phyloP scores from a whole-genome alignment of 2,113 vertebrate genomes.

The Hylia prasina region DNA sequence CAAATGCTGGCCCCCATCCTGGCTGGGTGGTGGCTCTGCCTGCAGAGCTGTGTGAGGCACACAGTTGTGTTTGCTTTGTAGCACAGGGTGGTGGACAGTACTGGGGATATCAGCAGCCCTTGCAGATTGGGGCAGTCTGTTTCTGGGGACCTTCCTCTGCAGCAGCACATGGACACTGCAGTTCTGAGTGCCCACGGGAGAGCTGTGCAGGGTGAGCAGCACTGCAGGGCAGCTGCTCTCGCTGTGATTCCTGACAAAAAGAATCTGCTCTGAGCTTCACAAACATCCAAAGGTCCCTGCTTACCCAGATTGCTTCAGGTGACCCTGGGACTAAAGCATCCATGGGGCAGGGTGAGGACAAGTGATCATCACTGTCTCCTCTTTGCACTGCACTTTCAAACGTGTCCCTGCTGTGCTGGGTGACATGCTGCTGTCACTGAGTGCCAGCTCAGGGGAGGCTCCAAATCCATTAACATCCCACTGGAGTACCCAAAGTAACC shows the following conservation, averaged over 20 bases:
- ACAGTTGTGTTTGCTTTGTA: rapidly evolving
- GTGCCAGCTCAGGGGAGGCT: not conserved
- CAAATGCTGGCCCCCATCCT: not conserved
- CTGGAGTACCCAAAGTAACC: not conserved
- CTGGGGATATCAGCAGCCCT: not conserved
- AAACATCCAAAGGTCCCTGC: not conserved
- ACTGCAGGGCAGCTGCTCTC: not conserved
- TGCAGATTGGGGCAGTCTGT: not conserved
- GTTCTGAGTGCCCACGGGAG: rapidly evolving
- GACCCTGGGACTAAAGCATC: not conserved
- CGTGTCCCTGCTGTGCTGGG: not conserved
- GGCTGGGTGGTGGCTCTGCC: not conserved
- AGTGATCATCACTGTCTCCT: not conserved
- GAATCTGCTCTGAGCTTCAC: not conserved
- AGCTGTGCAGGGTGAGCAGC: not conserved
- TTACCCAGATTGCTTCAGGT: not conserved
- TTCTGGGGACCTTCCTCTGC: not conserved
- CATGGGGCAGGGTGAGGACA: rapidly evolving
- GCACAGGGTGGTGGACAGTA: rapidly evolving
- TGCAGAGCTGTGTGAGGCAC: not conserved
- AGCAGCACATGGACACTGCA: rapidly evolving
- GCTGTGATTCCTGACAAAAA: not conserved
- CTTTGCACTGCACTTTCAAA: not conserved
- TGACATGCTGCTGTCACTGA: rapidly evolving
- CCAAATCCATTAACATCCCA: rapidly evolving